Percentiles rank a stretch among this genome's conserved stretches.
Conservation (phyloP, 2,888 invertebrate genomes). For the Gonocerus acuteangulatus region DNA sequence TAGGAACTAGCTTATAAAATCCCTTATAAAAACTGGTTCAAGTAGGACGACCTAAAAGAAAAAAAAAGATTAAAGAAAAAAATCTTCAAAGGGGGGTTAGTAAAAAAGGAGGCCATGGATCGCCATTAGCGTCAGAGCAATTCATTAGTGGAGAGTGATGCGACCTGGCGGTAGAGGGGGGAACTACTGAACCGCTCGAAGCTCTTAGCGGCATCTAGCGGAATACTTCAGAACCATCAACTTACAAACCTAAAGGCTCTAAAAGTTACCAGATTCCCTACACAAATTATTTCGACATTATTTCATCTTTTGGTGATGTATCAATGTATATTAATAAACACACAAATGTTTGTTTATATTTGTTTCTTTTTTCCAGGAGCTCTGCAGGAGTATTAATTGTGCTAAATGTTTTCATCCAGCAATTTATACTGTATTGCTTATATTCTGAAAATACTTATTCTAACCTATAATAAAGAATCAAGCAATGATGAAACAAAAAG, state of each 20-base stretch:
- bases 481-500: too few species aligned
- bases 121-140: constrained; percentile 22
- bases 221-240: not conserved
- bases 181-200: not conserved
- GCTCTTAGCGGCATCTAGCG: constrained; percentile 1
- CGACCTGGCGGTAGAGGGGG: constrained; percentile 11
- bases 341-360: too few species aligned
- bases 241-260: not conserved
- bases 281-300: too few species aligned
- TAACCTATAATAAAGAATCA: too few species aligned
- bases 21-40: constrained; percentile 10
- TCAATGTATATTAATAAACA: too few species aligned
- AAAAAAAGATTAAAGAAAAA: constrained; percentile 1
- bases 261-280: too few species aligned
- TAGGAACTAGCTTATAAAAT: not conserved
- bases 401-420: not conserved
- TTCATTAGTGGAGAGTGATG: constrained; percentile 24
- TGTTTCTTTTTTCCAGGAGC: too few species aligned
- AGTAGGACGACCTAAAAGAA: constrained; percentile 4
- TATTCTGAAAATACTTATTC: too few species aligned
- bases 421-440: too few species aligned
- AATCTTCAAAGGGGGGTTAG: not conserved
- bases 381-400: not conserved
- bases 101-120: not conserved
- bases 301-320: too few species aligned